These are phyloP conservation scores for Vulpes ferrilata DNA, from an alignment of 2,113 vertebrate species.

Conservation along the genomic window DNA sequence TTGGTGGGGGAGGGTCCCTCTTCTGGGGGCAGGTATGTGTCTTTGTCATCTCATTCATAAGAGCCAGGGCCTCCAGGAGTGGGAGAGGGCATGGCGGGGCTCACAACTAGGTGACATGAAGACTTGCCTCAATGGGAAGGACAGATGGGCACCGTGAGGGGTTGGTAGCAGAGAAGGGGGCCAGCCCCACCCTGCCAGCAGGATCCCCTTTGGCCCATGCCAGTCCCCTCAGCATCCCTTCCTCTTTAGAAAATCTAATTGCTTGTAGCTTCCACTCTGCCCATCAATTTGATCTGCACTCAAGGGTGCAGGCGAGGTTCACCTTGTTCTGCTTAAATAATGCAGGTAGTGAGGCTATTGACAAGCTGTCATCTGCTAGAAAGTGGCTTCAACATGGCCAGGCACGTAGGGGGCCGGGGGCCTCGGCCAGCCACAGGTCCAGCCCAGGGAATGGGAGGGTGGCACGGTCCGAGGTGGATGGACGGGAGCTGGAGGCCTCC, in stretches of 20 bases:
- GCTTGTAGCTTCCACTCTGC: slow-evolving; percentile 70
- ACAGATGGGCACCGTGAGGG: rapidly evolving
- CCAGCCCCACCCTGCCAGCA: background rate
- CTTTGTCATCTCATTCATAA: background rate
- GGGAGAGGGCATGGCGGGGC: no score
- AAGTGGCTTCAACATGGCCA: slow-evolving; percentile 57
- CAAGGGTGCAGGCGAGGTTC: slow-evolving; percentile 79
- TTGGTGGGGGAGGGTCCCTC: background rate
- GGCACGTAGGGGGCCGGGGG: slow-evolving; percentile 5
- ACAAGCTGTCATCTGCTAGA: slow-evolving; percentile 76
- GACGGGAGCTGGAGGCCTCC: background rate
- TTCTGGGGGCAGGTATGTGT: background rate
- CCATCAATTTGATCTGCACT: slow-evolving; percentile 77
- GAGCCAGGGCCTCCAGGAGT: background rate
- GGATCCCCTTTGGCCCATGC: background rate
- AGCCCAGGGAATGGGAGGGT: background rate
- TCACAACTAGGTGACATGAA: background rate
- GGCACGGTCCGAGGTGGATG: background rate
- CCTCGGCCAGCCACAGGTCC: background rate
- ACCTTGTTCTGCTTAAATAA: slow-evolving; percentile 82
- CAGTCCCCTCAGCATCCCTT: background rate
- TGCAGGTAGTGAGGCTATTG: slow-evolving; percentile 74
- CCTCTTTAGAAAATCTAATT: slow-evolving; percentile 76
- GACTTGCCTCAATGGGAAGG: background rate
- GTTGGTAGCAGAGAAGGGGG: background rate